Evolutionary conservation across 1,140 invertebrate species (phyloP), one percentile per base, ranked within the genome.

Genomic region (Cotesia typhae): DNA sequence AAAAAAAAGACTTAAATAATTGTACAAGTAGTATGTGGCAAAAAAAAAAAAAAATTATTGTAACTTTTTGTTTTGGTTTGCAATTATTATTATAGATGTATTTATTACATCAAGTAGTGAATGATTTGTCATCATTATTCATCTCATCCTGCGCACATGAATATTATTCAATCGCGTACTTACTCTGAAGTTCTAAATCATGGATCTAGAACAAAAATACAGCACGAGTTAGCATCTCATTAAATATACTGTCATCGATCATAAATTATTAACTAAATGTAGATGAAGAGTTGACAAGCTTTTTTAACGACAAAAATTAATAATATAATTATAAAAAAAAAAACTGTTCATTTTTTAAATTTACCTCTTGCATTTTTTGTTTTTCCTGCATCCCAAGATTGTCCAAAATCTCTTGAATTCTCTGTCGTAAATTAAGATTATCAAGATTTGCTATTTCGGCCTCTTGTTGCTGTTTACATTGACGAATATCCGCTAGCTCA

Each of bases 391-490:
- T 90, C 66, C 93, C 87, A 3, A 96, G 86, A 79, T 92, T 92
- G 75, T 95, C 92, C 0, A 96, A 84, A 63, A 92, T 92, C 73
- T 93, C 91, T 82, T 95, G 93, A 81, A 96, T 94, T 52, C 95
- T 85, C 82, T 95, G 92, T 59, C 92, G 89, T 0, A 97, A 81
- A 35, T 94, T 93, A 68, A 92, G 83, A 83, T 97, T 97, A 82
- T 96, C 95, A 80, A 96, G 95, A 47, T 92, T 93, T 4, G 92
- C 90, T 77, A 96, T 92, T 84, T 96, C 94, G 63, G 90, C 87
- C 79, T 96, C 94, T 79, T 95, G 95, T 76, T 93, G 91, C 55
- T 91, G 88, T 73, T 92, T 87, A 60, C 92, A 89, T 59, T 90
- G 88, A 77, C 91, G 91, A 12, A 96, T 83, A 69, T 94, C 92